Evolutionary conservation across 2,113 vertebrate genomes (phyloP).

Genomic region (Accipiter cooperii): DNA sequence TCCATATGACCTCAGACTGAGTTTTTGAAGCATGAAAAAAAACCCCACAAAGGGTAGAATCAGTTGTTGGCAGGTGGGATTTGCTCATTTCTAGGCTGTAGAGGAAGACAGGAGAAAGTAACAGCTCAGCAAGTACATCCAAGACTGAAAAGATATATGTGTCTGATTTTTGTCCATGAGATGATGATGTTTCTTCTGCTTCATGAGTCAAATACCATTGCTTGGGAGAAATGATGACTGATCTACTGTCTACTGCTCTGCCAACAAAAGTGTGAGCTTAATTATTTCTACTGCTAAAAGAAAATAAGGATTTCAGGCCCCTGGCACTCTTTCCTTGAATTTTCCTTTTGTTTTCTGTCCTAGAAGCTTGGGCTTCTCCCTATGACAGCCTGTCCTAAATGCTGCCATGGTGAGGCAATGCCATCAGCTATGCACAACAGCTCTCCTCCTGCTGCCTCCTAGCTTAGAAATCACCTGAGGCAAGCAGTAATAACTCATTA

Average conservation of each 20-base stretch:
- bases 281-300: not conserved
- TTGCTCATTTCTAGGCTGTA: not conserved
- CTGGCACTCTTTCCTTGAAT: not conserved
- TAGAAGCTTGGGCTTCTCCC: not conserved
- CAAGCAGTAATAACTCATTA: slow-evolving; percentile 14
- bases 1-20: not conserved
- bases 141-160: not conserved
- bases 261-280: not conserved
- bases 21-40: not conserved
- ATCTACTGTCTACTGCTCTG: not conserved
- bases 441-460: not conserved
- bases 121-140: not conserved
- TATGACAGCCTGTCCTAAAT: not conserved
- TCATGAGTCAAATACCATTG: not conserved
- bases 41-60: not conserved
- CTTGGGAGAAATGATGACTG: not conserved
- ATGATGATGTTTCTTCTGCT: not conserved
- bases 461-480: not conserved
- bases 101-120: not conserved
- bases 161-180: not conserved
- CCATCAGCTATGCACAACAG: not conserved
- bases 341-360: not conserved
- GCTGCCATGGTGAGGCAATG: not conserved
- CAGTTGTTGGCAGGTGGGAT: not conserved
- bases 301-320: not conserved